Percentiles rank a stretch among this genome's conserved stretches.
phyloP scores from a whole-genome alignment of 2,888 invertebrate species.

The Dioctria rufipes region DNA sequence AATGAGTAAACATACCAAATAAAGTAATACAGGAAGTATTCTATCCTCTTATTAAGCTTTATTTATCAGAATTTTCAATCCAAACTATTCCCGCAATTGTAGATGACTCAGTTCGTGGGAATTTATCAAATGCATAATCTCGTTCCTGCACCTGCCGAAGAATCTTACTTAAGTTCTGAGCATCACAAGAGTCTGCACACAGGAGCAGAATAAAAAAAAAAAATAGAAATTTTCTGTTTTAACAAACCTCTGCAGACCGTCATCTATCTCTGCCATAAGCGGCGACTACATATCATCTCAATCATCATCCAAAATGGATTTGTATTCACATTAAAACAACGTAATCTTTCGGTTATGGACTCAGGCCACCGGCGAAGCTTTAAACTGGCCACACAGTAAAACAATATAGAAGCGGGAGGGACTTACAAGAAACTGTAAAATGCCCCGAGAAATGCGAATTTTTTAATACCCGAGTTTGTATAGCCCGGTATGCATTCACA shows the following conservation, averaged over 20 bases:
- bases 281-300: slow-evolving; percentile 30
- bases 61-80: too few species aligned
- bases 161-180: neutral
- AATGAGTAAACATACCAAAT: neutral
- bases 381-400: neutral
- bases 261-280: slow-evolving; percentile 26
- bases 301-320: slow-evolving; percentile 29
- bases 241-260: neutral
- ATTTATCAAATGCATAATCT: neutral
- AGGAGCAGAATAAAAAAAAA: neutral
- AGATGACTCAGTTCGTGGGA: neutral
- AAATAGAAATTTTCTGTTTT: neutral
- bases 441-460: neutral
- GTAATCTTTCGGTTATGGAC: slow-evolving; percentile 15
- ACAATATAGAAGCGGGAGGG: slow-evolving; percentile 17
- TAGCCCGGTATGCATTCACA: neutral
- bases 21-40: too few species aligned
- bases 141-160: neutral
- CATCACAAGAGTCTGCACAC: neutral
- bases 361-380: slow-evolving; percentile 28
- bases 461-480: neutral
- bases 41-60: too few species aligned
- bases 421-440: neutral
- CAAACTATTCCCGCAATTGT: too few species aligned
- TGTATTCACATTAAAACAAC: slow-evolving; percentile 36